Percentiles rank a stretch among this genome's conserved stretches.
These are phyloP conservation scores for Desoria tigrina DNA, from an alignment of 2,888 invertebrate species.

Conservation along the genomic window DNA sequence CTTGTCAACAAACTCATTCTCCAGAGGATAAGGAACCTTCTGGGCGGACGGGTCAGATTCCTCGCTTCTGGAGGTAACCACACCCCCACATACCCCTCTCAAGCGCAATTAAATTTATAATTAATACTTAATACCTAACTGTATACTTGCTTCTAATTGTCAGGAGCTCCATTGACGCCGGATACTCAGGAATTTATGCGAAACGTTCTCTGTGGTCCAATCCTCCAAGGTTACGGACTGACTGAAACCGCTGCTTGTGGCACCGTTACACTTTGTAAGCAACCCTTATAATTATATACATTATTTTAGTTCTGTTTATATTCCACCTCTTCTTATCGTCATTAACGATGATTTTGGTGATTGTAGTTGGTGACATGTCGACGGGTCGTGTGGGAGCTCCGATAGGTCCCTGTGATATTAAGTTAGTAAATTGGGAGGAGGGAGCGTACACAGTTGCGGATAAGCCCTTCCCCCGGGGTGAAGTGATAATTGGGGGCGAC, in stretches of 20 bases:
- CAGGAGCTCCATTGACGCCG: slow-evolving; percentile 79
- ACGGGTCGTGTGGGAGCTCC: slow-evolving; percentile 87
- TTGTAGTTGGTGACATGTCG: slow-evolving; percentile 63
- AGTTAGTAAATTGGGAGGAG: slow-evolving; percentile 89
- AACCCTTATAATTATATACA: background rate
- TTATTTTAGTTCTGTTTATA: background rate
- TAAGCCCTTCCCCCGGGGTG: slow-evolving; percentile 80
- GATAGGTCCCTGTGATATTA: slow-evolving; percentile 77
- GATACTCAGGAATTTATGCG: slow-evolving; percentile 93
- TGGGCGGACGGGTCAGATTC: slow-evolving; percentile 84
- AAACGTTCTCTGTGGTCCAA: slow-evolving; percentile 82
- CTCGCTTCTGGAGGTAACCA: slow-evolving; percentile 79
- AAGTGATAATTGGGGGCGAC: slow-evolving; percentile 71
- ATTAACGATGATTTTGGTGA: no score
- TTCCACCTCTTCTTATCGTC: no score
- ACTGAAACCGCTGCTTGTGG: slow-evolving; percentile 96
- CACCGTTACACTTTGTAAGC: slow-evolving; percentile 21
- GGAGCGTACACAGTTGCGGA: slow-evolving; percentile 85
- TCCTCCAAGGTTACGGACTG: slow-evolving; percentile 91
- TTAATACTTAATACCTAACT: no score
- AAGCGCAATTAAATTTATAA: no score
- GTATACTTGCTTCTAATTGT: background rate
- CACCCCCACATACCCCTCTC: background rate
- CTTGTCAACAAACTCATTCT: slow-evolving; percentile 64
- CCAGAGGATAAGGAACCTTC: slow-evolving; percentile 67